Conservation (phyloP, 1,140 invertebrate genomes). For the Goniozus legneri region DNA sequence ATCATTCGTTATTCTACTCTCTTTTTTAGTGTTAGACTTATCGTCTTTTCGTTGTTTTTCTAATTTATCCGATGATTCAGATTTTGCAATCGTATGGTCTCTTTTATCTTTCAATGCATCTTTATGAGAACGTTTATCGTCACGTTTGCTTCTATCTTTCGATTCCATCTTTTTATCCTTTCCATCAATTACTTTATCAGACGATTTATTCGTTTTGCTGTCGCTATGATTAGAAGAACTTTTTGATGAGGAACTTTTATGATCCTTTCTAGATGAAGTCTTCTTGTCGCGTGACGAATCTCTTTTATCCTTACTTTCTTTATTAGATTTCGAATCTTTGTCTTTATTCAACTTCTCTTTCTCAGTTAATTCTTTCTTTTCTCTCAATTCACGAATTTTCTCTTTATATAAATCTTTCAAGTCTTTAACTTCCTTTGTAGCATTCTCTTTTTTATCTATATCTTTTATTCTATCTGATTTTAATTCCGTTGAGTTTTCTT, state of each 20-base stretch:
- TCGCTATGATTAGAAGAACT: conserved; percentile 27
- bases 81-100: conserved; percentile 10
- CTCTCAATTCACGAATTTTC: conserved; percentile 48
- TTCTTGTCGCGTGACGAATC: conserved; percentile 38
- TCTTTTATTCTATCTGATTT: conserved; percentile 33
- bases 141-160: conserved; percentile 49
- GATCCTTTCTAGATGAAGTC: conserved; percentile 32
- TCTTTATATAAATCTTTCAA: conserved; percentile 53
- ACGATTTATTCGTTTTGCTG: conserved; percentile 19
- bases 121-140: conserved; percentile 30
- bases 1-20: conserved; percentile 22
- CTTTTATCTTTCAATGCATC: conserved; percentile 29
- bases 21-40: conserved; percentile 20
- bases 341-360: conserved; percentile 46
- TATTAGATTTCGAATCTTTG: conserved; percentile 26
- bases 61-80: conserved; percentile 18
- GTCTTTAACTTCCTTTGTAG: conserved; percentile 38
- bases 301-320: conserved; percentile 35
- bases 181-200: conserved; percentile 27
- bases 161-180: conserved; percentile 39
- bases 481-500: conserved; percentile 18
- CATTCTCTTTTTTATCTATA: conserved; percentile 30
- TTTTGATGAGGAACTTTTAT: conserved; percentile 36
- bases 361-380: conserved; percentile 52
- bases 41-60: conserved; percentile 20